Percentiles rank a stretch among this genome's conserved stretches.
These are phyloP conservation scores for Hyles vespertilio DNA, from an alignment of 1,140 invertebrate species.

Conservation along the genomic window DNA sequence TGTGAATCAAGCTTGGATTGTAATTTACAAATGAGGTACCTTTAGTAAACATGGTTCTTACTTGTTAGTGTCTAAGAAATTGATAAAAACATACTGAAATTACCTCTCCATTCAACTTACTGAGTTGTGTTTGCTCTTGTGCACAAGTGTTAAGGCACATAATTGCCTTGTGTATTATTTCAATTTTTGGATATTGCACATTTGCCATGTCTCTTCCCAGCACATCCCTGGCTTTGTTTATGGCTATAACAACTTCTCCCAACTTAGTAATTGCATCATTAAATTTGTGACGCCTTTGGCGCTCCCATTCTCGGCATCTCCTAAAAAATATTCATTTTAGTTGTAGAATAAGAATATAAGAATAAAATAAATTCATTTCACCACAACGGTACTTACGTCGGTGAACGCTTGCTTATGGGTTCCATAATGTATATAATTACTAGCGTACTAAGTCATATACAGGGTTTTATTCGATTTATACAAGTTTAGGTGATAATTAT, in stretches of 20 bases:
- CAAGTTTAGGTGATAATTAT: no score
- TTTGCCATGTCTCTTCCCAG: conserved; percentile 39
- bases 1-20: no score
- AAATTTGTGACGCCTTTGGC: conserved; percentile 58
- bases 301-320: conserved; percentile 62
- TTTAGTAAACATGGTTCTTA: neutral
- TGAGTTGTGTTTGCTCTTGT: conserved; percentile 55
- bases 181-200: conserved; percentile 61
- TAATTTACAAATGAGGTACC: no score
- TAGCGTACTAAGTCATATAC: no score
- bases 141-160: conserved; percentile 49
- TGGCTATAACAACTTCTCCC: conserved; percentile 52
- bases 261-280: conserved; percentile 63
- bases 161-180: conserved; percentile 65
- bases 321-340: conserved; percentile 28
- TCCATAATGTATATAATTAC: neutral
- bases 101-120: conserved; percentile 38
- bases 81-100: conserved; percentile 1
- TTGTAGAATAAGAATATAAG: no score
- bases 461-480: no score
- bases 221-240: conserved; percentile 43
- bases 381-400: conserved; percentile 23
- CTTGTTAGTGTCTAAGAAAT: no score
- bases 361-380: no score
- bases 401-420: conserved; percentile 24